Percentiles rank a stretch among this genome's conserved stretches.
Conservation (phyloP, 2,888 invertebrate species). For the Lasioglossum malachurum region DNA sequence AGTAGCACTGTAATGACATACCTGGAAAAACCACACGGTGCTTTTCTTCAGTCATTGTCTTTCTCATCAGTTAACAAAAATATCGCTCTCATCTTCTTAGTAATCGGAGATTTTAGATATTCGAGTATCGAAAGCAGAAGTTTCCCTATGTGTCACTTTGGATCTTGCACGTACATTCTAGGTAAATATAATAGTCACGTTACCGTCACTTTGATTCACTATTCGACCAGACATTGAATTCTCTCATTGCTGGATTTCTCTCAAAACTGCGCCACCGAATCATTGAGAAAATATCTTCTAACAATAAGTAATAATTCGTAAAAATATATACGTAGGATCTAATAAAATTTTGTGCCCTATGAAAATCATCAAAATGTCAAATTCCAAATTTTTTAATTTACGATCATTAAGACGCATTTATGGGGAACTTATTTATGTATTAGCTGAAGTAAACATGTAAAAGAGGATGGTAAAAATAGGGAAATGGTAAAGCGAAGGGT, state of each 20-base stretch:
- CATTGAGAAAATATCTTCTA: no score
- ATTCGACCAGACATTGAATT: neutral
- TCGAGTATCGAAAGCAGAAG: constrained; percentile 41
- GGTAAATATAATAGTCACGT: neutral
- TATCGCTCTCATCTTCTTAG: constrained; percentile 33
- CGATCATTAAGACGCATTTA: neutral
- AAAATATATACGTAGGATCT: no score
- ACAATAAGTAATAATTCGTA: no score
- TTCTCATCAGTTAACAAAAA: constrained; percentile 19
- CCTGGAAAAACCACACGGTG: constrained; percentile 63
- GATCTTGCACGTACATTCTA: neutral
- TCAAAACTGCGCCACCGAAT: no score
- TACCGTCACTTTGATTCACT: neutral
- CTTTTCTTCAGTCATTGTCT: constrained; percentile 24
- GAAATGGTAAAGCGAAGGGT: neutral
- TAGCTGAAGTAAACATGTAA: neutral
- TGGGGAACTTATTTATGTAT: neutral
- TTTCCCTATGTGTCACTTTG: constrained; percentile 64
- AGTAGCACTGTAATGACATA: constrained; percentile 57
- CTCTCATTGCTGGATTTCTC: no score
- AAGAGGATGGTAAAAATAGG: neutral
- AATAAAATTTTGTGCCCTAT: no score
- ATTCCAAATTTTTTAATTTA: neutral
- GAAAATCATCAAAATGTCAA: neutral
- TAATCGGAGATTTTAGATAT: constrained; percentile 32